Evolutionary conservation across 2,113 vertebrate genomes (phyloP).

Genomic region (Benitochromis conjunctus): DNA sequence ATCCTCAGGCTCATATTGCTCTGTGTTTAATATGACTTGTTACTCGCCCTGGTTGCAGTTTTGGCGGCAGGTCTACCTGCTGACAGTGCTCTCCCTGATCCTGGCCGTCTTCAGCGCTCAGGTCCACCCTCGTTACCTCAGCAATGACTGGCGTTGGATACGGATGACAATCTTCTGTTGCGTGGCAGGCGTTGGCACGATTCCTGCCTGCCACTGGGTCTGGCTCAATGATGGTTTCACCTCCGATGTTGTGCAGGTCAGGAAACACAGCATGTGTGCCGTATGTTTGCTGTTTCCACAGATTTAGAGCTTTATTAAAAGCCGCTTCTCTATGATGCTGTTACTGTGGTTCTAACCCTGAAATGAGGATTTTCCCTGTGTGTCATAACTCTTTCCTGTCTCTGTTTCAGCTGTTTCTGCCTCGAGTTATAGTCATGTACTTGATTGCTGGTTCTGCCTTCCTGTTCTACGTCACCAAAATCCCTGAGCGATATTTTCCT

Average conservation of each 20-base stretch:
- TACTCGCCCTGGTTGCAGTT: constrained; percentile 71
- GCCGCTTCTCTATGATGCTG: neutral
- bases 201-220: constrained; percentile 94
- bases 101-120: constrained; percentile 93
- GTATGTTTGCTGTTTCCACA: neutral
- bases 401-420: constrained; percentile 84
- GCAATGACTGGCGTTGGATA: constrained; percentile 86
- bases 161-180: constrained; percentile 88
- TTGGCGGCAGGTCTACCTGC: constrained; percentile 92
- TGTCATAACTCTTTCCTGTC: neutral
- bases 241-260: constrained; percentile 87
- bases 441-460: constrained; percentile 89
- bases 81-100: constrained; percentile 89
- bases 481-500: constrained; percentile 96
- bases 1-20: neutral
- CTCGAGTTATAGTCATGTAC: constrained; percentile 94
- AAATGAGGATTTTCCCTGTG: neutral
- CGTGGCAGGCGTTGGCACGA: constrained; percentile 85
- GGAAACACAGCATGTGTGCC: neutral
- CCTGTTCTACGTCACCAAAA: constrained; percentile 95
- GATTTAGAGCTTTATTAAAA: neutral
- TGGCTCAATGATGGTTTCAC: constrained; percentile 87
- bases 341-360: neutral
- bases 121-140: constrained; percentile 94
- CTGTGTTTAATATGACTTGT: neutral